Conservation (phyloP, 1,140 invertebrate species). For the Drosophila varians region DNA sequence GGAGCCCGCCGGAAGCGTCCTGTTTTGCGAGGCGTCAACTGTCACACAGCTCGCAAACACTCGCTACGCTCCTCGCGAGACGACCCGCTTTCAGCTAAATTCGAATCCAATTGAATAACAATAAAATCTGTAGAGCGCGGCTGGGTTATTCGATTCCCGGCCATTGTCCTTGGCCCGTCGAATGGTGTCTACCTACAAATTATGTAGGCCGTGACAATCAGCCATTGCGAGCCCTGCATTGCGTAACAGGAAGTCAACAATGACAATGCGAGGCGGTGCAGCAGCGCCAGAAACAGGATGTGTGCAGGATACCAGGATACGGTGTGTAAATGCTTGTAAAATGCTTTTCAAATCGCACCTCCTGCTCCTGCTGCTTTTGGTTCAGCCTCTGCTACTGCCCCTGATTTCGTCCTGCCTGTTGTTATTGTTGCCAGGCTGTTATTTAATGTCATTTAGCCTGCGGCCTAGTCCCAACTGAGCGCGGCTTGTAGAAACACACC, state of each 20-base stretch:
- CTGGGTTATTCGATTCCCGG: constrained; percentile 70
- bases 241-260: constrained; percentile 77
- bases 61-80: constrained; percentile 2
- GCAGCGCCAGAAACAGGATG: constrained; percentile 36
- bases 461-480: constrained; percentile 58
- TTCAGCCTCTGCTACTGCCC: background rate
- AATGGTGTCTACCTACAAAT: constrained; percentile 74
- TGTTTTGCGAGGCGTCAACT: constrained; percentile 78
- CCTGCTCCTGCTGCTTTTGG: background rate
- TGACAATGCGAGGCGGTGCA: constrained; percentile 12
- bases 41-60: constrained; percentile 60
- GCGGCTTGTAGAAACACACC: constrained; percentile 11
- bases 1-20: constrained; percentile 50
- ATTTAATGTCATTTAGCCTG: constrained; percentile 80
- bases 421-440: constrained; percentile 46
- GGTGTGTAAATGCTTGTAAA: constrained; percentile 77
- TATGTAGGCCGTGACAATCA: constrained; percentile 49
- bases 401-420: constrained; percentile 23
- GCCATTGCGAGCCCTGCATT: constrained; percentile 13
- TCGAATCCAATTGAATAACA: constrained; percentile 83
- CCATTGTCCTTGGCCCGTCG: constrained; percentile 50
- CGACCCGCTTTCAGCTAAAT: constrained; percentile 50
- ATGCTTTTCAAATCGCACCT: constrained; percentile 68
- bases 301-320: constrained; percentile 80
- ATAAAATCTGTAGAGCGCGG: constrained; percentile 70